Evolutionary conservation across 1,140 invertebrate genomes (phyloP).

Genomic region (Triops cancriformis): DNA sequence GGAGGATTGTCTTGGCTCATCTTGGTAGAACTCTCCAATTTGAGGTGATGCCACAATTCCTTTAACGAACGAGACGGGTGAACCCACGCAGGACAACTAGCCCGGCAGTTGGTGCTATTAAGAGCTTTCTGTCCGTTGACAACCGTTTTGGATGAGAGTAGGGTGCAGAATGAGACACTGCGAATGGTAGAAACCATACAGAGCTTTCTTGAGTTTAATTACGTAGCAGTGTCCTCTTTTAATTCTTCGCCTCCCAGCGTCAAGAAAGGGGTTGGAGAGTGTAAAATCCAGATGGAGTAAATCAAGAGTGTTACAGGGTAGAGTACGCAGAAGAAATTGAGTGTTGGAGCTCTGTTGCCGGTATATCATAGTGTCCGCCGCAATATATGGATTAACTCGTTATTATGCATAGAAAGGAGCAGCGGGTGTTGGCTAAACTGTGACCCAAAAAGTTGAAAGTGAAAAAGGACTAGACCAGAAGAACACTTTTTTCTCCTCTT

Average conservation of each 20-base stretch:
- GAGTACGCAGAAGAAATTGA: not conserved
- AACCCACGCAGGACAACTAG: not conserved
- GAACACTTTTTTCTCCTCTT: not conserved
- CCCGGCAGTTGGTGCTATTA: not conserved
- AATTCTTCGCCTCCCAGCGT: too few relatives aligned
- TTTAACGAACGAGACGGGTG: not conserved
- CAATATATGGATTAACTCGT: conserved; percentile 14
- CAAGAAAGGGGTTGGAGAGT: too few relatives aligned
- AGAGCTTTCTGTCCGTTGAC: not conserved
- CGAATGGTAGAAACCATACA: too few relatives aligned
- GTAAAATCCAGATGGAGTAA: not conserved
- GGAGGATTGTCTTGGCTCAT: not conserved
- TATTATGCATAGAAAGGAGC: conserved; percentile 1
- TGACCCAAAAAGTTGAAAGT: not conserved
- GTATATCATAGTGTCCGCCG: not conserved
- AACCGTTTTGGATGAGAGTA: not conserved
- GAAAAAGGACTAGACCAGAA: not conserved
- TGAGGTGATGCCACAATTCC: not conserved
- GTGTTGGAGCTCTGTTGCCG: not conserved
- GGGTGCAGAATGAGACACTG: too few relatives aligned
- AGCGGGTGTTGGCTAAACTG: not conserved
- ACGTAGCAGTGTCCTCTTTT: too few relatives aligned
- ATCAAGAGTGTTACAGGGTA: not conserved
- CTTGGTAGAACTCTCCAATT: not conserved
- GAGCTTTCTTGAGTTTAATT: too few relatives aligned